phyloP scores from a whole-genome alignment of 2,888 invertebrate species.

The Stenchaetothrips biformis region DNA sequence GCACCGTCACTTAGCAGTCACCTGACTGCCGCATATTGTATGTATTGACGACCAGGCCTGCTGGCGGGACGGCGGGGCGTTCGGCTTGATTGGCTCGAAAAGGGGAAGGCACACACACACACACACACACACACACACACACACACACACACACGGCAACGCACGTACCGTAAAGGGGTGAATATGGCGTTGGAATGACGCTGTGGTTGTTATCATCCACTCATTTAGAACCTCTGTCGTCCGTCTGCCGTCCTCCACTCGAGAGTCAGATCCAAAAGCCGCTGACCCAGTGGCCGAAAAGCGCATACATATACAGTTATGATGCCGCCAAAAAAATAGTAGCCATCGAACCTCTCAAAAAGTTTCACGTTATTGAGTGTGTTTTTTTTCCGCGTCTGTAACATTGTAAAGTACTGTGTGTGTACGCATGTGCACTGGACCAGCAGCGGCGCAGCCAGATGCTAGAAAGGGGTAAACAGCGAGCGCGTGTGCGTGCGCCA shows the following conservation, averaged over 20 bases:
- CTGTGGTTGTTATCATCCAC: not conserved
- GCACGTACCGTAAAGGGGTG: not conserved
- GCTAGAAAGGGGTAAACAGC: not conserved
- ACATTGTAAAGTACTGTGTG: not conserved
- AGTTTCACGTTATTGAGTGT: no score
- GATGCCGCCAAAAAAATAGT: no score
- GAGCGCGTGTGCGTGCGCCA: not conserved
- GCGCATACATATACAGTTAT: no score
- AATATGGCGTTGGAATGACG: not conserved
- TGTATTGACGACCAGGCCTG: not conserved
- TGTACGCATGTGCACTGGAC: not conserved
- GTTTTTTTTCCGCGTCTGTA: not conserved
- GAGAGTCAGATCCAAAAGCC: no score
- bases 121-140: not conserved
- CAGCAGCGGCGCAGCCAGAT: not conserved
- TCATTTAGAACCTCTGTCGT: no score
- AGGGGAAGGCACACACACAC: no score
- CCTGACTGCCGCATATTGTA: not conserved
- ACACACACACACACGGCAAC: not conserved
- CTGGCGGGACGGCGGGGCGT: not conserved
- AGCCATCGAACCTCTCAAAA: no score
- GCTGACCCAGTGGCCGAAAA: no score
- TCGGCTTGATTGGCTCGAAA: not conserved
- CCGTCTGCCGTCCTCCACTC: no score
- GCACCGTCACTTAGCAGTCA: constrained; percentile 22